phyloP scores from a whole-genome alignment of 2,797 vertebrate genomes.

The Microchirus variegatus region DNA sequence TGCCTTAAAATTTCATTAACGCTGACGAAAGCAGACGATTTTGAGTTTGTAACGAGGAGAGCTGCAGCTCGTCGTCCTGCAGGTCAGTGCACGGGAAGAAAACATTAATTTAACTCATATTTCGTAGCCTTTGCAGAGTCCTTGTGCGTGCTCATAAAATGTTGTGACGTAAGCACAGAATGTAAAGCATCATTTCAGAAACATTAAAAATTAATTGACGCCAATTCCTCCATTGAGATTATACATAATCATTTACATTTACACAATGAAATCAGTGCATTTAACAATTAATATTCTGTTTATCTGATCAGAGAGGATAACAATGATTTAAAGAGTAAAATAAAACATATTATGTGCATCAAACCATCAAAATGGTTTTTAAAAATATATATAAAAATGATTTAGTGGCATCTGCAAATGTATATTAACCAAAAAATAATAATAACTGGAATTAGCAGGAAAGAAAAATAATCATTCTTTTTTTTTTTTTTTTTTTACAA shows the following conservation, averaged over 20 bases:
- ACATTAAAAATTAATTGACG: slow-evolving; percentile 39
- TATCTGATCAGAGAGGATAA: not conserved
- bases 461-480: too few species aligned
- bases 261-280: slow-evolving; percentile 21
- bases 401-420: not conserved
- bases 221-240: slow-evolving; percentile 27
- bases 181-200: slow-evolving; percentile 26
- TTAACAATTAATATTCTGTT: slow-evolving; percentile 10
- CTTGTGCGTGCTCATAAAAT: slow-evolving; percentile 15
- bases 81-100: slow-evolving; percentile 10
- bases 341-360: not conserved
- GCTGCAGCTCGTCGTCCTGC: slow-evolving; percentile 48
- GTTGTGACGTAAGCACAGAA: not conserved
- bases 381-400: slow-evolving; percentile 3
- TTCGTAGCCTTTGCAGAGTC: slow-evolving; percentile 5
- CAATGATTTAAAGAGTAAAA: not conserved
- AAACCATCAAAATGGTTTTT: not conserved
- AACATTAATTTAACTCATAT: slow-evolving; percentile 2
- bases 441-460: slow-evolving; percentile 2
- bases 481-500: not conserved
- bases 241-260: too few species aligned
- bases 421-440: not conserved
- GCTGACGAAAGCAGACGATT: slow-evolving; percentile 45
- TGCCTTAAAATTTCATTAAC: slow-evolving; percentile 69
- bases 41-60: slow-evolving; percentile 34